Percentiles rank a stretch among this genome's conserved stretches.
These are phyloP conservation scores for Cantharis flavilabris DNA, from an alignment of 2,888 invertebrate species.

Conservation along the genomic window DNA sequence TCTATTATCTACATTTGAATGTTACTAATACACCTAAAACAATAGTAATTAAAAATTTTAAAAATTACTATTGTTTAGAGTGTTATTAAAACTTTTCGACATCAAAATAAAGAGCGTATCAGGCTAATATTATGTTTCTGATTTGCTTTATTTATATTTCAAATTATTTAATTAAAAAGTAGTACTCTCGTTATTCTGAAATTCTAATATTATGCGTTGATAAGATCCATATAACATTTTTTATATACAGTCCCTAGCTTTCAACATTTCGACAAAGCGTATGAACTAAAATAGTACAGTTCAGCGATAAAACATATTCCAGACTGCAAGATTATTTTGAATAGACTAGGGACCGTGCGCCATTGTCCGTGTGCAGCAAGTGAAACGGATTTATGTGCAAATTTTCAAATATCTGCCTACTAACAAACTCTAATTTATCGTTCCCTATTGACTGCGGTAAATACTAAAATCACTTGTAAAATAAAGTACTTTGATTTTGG, in stretches of 20 bases:
- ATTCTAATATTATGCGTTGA: background rate
- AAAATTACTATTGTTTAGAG: background rate
- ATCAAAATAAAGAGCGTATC: background rate
- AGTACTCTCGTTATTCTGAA: background rate
- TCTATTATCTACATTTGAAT: background rate
- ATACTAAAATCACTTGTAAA: constrained; percentile 32
- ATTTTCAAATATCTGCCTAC: constrained; percentile 49
- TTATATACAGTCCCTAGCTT: background rate
- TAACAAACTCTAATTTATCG: constrained; percentile 50
- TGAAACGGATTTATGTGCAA: constrained; percentile 50
- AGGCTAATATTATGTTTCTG: background rate
- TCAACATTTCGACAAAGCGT: background rate
- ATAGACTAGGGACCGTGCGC: constrained; percentile 30
- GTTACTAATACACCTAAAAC: background rate
- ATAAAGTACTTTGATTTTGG: constrained; percentile 14
- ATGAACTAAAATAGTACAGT: constrained; percentile 7
- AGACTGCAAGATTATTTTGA: constrained; percentile 30
- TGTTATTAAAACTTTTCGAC: background rate
- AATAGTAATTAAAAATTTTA: background rate
- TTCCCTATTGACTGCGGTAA: constrained; percentile 39
- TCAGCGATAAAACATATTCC: constrained; percentile 40
- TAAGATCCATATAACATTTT: background rate
- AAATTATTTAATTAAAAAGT: background rate
- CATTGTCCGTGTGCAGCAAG: constrained; percentile 42
- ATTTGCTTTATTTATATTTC: background rate